Evolutionary conservation across 2,797 vertebrate genomes (phyloP), one percentile per base, ranked within the genome.

Genomic region (Hoplostethus atlanticus): DNA sequence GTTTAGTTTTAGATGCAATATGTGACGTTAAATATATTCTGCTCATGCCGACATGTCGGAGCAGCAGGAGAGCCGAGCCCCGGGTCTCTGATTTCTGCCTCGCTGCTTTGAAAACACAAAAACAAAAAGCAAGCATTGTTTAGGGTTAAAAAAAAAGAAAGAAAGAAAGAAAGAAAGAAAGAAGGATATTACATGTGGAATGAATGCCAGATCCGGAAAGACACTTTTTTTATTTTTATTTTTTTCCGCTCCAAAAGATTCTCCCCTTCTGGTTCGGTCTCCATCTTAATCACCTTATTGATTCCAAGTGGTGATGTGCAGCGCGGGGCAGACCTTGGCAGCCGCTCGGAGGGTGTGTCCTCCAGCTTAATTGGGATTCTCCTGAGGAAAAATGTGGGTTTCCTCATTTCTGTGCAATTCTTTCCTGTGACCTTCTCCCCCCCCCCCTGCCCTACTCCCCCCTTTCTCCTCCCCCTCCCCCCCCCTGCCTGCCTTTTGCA

Each of bases 311-410:
- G 66, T 56, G 77, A 71, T 68, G 71, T 42, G 48, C 56, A 57
- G 63, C 61, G 42, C 64, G 25, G 57, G 76, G 83, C 62, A 65
- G 72, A 76, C 67, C 76, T 65, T 79, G 84, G 79, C 79, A 71
- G 73, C 57, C 36, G 34, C 64, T 17, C 21, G 80, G 55, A 83
- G 80, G 73, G 81, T 54, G 83, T 87, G 77, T 73, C 82, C 72
- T 82, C 50, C 42, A 81, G 21, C 87, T 89, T 81, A 87, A 87
- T 80, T 81, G 81, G 85, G 76, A 84, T 90, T 91, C 85, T 88
- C 85, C 82, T 75, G 28, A 66, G 77, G 64, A 81, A 76, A 78
- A 72, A 73, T 72, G 78, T 77, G 77, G 86, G 84, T 89, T 91
- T 85, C 89, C 87, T 89, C 75, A 28, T 46, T 64, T 72, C 77